Base-by-base conservation (phyloP, 2,797 vertebrate species). In the Acomys russatus region DNA sequence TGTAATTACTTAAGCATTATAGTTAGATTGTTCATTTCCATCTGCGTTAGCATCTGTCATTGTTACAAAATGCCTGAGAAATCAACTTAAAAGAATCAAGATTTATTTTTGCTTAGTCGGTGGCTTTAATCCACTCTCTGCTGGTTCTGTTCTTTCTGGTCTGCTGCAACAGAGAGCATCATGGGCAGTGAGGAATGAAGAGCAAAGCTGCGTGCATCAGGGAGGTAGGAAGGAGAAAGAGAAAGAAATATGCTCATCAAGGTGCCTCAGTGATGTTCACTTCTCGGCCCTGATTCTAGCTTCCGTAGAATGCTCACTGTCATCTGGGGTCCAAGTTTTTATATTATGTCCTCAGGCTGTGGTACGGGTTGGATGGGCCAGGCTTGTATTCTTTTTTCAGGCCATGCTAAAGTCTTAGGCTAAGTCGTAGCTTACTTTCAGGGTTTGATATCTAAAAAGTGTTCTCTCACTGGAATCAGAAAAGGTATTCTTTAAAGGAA, bases 21-120 rank as follows among this genome's bases (percentile, higher is more conserved):
- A 56, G 84, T 73, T 56, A 54, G 70, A 90, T 92, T 59, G 74
- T 91, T 8, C 51, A 82, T 80, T 77, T 89, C n/a, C 51, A 28
- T 68, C 4, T 83, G 7, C 80, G 28, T 70, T 35, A 83, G 18
- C 9, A 2, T 15, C 63, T 76, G 9, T 22, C 49, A 38, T 66
- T 68, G 6, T 17, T 28, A 56, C 49, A 70, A 38, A 59, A 59
- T 22, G 9, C 63, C 15, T 2, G 12, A 49, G 35, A 15, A 4
- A 14, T 71, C 25, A 49, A n/a, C 23, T 61, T 61, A 59, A 44
- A 82, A 49, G 9, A 38, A 54, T n/a, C 23, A 30, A 35, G n/a
- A 68, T 68, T 38, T 35, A 54, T 14, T 35, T 68, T 68, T 66
- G 23, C 64, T 38, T 68, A 61, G 9, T 61, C 17, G 4, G 33